Conservation (phyloP, 2,797 vertebrate species). For the Arrhamphus sclerolepis region DNA sequence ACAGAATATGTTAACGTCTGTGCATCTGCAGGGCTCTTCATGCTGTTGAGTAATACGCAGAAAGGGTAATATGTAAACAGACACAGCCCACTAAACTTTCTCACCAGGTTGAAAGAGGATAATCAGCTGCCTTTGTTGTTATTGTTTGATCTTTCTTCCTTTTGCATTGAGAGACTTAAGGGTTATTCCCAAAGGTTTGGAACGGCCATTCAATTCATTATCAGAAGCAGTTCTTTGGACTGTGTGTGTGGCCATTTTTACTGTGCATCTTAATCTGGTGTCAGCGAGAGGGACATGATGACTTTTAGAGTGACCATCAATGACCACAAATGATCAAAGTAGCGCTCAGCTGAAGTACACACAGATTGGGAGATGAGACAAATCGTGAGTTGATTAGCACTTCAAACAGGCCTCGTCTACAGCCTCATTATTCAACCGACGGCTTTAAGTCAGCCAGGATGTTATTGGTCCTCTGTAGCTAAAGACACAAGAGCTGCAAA, state of each 20-base stretch:
- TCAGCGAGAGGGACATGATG: slow-evolving; percentile 24
- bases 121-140: slow-evolving; percentile 9
- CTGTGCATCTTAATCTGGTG: slow-evolving; percentile 21
- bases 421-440: slow-evolving; percentile 19
- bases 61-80: slow-evolving; percentile 5
- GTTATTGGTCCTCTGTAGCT: background rate
- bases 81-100: slow-evolving; percentile 16
- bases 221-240: slow-evolving; percentile 4
- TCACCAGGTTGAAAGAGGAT: slow-evolving; percentile 1
- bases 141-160: background rate
- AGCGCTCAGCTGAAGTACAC: slow-evolving; percentile 6
- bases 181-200: no score
- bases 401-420: slow-evolving; percentile 45
- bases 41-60: slow-evolving; percentile 19
- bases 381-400: slow-evolving; percentile 55
- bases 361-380: slow-evolving; percentile 17
- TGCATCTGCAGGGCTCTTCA: slow-evolving; percentile 14
- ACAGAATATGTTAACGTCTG: slow-evolving; percentile 6
- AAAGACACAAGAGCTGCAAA: background rate
- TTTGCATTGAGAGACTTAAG: background rate
- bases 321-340: slow-evolving; percentile 44
- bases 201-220: background rate
- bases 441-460: slow-evolving; percentile 8
- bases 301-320: slow-evolving; percentile 29
- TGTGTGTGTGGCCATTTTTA: background rate